These are phyloP conservation scores for Agrilus mali DNA, from an alignment of 2,888 invertebrate genomes.

Conservation along the genomic window DNA sequence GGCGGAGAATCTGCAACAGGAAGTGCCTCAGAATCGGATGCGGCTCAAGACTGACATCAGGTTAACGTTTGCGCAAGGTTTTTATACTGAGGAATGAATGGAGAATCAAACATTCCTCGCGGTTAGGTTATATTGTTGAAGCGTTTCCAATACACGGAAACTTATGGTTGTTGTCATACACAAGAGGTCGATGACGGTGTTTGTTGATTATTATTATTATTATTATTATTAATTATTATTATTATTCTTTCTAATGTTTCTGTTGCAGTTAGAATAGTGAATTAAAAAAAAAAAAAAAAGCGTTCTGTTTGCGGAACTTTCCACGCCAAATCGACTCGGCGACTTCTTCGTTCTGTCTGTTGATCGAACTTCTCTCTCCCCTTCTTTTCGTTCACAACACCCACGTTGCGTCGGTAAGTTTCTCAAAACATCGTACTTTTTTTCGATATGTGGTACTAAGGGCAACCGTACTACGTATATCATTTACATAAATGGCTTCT, in stretches of 20 bases:
- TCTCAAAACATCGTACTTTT: too few relatives aligned
- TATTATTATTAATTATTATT: conserved; percentile 21
- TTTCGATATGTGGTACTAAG: too few relatives aligned
- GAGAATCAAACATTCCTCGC: conserved; percentile 10
- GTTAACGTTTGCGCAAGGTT: conserved; percentile 29
- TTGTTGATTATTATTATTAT: conserved; percentile 31
- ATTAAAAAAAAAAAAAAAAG: conserved; percentile 9
- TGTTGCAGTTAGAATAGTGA: conserved; percentile 33
- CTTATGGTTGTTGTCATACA: conserved; percentile 20
- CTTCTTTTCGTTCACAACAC: too few relatives aligned
- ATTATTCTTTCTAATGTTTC: conserved; percentile 22
- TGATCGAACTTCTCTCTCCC: too few relatives aligned
- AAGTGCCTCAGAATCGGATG: conserved; percentile 34
- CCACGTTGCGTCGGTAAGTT: too few relatives aligned
- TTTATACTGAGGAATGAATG: conserved; percentile 26
- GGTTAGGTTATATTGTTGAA: conserved; percentile 10
- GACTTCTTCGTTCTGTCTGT: too few relatives aligned
- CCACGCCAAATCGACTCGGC: too few relatives aligned
- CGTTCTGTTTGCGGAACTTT: too few relatives aligned
- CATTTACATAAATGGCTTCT: too few relatives aligned
- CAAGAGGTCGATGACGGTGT: conserved; percentile 33
- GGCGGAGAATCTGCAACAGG: conserved; percentile 22
- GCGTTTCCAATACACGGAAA: conserved; percentile 12
- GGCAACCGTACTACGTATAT: too few relatives aligned
- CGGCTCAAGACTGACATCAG: conserved; percentile 35